Percentiles rank a stretch among this genome's conserved stretches.
phyloP scores from a whole-genome alignment of 1,140 invertebrate genomes.

The Manduca sexta region DNA sequence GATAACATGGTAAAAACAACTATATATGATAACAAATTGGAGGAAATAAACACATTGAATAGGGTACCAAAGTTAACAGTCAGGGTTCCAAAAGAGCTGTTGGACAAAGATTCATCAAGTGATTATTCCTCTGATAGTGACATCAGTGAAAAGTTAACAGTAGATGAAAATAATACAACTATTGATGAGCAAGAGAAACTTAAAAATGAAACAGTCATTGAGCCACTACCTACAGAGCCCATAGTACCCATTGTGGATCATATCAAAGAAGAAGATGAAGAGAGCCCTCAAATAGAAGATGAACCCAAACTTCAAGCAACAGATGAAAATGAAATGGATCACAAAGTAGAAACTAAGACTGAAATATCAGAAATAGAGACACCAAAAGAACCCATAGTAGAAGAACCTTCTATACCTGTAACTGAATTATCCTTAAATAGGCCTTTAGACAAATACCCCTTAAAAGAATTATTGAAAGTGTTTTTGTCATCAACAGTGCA shows the following conservation, averaged over 20 bases:
- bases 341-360: slow-evolving; percentile 44
- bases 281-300: slow-evolving; percentile 28
- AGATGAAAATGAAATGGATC: slow-evolving; percentile 23
- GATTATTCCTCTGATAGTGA: slow-evolving; percentile 74
- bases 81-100: slow-evolving; percentile 67
- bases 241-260: slow-evolving; percentile 12
- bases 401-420: slow-evolving; percentile 68
- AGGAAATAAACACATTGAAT: slow-evolving; percentile 61
- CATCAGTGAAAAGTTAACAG: slow-evolving; percentile 74
- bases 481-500: slow-evolving; percentile 80
- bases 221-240: slow-evolving; percentile 2
- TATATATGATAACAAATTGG: slow-evolving; percentile 65
- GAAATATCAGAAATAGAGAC: slow-evolving; percentile 34
- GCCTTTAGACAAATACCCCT: slow-evolving; percentile 81
- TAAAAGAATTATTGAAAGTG: slow-evolving; percentile 80
- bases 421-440: slow-evolving; percentile 83
- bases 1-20: slow-evolving; percentile 57
- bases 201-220: slow-evolving; percentile 6
- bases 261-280: slow-evolving; percentile 20
- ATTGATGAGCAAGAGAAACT: slow-evolving; percentile 24
- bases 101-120: slow-evolving; percentile 70
- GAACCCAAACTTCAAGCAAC: slow-evolving; percentile 4
- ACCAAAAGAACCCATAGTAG: slow-evolving; percentile 37
- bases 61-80: slow-evolving; percentile 69
- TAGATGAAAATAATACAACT: slow-evolving; percentile 47